phyloP scores from a whole-genome alignment of 64 coral and sea anemone species.

The Montipora cactus region DNA sequence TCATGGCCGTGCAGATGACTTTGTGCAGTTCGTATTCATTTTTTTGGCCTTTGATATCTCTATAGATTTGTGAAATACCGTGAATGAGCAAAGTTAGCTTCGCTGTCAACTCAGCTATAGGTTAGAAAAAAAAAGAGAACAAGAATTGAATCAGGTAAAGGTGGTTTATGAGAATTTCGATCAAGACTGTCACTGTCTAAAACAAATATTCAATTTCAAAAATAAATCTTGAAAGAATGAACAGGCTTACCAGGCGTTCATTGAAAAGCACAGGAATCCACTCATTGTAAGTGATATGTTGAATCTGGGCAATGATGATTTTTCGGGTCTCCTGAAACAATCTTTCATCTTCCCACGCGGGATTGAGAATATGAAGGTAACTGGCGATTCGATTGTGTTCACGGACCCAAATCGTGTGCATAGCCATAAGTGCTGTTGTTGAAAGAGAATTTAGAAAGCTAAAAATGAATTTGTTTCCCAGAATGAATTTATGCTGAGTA shows the following conservation, averaged over 20 bases:
- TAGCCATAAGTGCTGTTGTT: conserved; percentile 37
- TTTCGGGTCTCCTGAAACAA: conserved; percentile 58
- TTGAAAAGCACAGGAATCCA: conserved; percentile 47
- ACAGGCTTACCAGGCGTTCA: conserved; percentile 9
- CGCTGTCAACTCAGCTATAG: too few species aligned
- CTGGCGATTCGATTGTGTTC: conserved; percentile 62
- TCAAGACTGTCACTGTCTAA: too few species aligned
- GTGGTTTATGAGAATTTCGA: too few species aligned
- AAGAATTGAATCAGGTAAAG: too few species aligned
- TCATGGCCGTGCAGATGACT: too few species aligned
- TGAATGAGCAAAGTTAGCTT: too few species aligned
- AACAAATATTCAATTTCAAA: neutral
- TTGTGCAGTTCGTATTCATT: too few species aligned
- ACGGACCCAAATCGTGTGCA: conserved; percentile 68
- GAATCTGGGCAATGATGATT: conserved; percentile 41
- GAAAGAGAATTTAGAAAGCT: neutral
- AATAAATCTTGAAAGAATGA: neutral
- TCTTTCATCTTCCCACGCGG: neutral
- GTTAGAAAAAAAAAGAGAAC: too few species aligned
- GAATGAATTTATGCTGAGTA: too few species aligned
- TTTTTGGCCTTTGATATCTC: too few species aligned
- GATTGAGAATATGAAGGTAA: conserved; percentile 40
- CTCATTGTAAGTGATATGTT: conserved; percentile 65
- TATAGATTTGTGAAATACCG: too few species aligned
- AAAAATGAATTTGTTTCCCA: too few species aligned